Conservation (phyloP, 2,888 invertebrate species). For the Andrena bucephala region DNA sequence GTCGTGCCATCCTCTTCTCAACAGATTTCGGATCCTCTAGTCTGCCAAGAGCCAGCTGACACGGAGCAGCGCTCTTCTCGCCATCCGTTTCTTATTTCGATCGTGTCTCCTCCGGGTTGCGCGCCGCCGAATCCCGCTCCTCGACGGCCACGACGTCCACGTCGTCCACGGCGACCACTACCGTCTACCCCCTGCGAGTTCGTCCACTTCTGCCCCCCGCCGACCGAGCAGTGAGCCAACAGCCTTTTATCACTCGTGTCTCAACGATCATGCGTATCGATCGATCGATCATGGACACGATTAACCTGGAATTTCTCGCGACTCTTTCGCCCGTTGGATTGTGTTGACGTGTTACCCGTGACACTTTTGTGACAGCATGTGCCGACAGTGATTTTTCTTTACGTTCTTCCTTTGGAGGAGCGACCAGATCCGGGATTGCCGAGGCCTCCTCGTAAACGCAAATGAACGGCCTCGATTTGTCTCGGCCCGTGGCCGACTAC, state of each 20-base stretch:
- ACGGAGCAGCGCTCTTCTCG: slow-evolving; percentile 78
- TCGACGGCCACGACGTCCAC: too few relatives aligned
- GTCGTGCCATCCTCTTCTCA: slow-evolving; percentile 83
- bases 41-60: slow-evolving; percentile 84
- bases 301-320: background rate
- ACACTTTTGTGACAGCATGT: slow-evolving; percentile 55
- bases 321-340: slow-evolving; percentile 20
- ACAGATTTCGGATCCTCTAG: slow-evolving; percentile 83
- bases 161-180: too few relatives aligned
- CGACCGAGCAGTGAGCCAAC: background rate
- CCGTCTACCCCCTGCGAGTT: slow-evolving; percentile 31
- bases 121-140: slow-evolving; percentile 33
- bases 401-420: background rate
- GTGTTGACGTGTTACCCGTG: slow-evolving; percentile 58
- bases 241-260: background rate
- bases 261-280: slow-evolving; percentile 46
- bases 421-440: background rate
- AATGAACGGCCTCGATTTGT: slow-evolving; percentile 76
- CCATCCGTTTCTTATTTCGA: slow-evolving; percentile 57
- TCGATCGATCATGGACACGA: slow-evolving; percentile 54
- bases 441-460: background rate
- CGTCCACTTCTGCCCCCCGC: background rate
- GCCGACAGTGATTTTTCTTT: slow-evolving; percentile 52
- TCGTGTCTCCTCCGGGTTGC: slow-evolving; percentile 26
- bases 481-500: slow-evolving; percentile 74